Conservation (phyloP, 2,797 vertebrate species). For the Kryptopterus vitreolus region DNA sequence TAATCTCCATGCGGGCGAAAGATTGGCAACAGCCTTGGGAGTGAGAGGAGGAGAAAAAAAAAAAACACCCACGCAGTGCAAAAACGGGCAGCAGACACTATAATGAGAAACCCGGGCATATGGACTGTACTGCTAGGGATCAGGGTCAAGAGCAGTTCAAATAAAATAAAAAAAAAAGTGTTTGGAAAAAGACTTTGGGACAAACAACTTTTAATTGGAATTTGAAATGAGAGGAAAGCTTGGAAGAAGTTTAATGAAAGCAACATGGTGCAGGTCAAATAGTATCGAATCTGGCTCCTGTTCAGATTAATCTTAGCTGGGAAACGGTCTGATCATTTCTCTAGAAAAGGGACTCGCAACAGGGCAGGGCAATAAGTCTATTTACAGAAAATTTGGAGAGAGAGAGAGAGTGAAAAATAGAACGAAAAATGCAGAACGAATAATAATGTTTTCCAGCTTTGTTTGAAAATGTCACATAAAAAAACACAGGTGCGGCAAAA, state of each 20-base stretch:
- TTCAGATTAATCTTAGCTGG: not conserved
- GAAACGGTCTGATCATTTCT: not conserved
- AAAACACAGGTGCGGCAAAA: not conserved
- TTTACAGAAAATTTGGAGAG: not conserved
- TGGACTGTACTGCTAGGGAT: not conserved
- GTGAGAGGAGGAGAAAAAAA: not conserved
- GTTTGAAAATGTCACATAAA: not conserved
- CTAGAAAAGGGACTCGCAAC: not conserved
- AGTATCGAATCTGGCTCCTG: not conserved
- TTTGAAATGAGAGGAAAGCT: not conserved
- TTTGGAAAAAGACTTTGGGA: not conserved
- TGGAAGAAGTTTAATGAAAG: not conserved
- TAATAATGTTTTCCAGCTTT: not conserved
- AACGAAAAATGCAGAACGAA: not conserved
- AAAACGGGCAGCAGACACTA: not conserved
- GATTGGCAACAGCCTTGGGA: not conserved
- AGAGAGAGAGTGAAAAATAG: not conserved
- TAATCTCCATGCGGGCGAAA: constrained; percentile 16
- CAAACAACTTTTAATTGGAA: not conserved
- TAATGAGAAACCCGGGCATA: not conserved
- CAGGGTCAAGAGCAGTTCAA: not conserved
- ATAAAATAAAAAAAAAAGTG: constrained; percentile 5
- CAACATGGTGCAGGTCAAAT: not conserved
- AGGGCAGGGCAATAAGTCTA: not conserved
- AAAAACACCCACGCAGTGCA: constrained; percentile 22